Evolutionary conservation across 2,113 vertebrate species (phyloP).

Genomic region (Amazona guildingii): DNA sequence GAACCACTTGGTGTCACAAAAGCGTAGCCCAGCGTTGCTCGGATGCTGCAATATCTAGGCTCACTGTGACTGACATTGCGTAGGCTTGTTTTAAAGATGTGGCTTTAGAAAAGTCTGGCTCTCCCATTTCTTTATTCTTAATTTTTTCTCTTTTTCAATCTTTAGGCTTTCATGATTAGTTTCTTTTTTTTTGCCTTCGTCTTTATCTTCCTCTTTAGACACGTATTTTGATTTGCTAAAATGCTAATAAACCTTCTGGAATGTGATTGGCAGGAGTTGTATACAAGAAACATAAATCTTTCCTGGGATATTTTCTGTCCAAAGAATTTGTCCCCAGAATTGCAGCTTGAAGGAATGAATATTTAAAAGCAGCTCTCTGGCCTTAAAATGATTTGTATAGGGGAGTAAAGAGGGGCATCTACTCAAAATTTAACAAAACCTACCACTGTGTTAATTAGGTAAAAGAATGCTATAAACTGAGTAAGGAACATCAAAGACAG

Average conservation of each 20-base stretch:
- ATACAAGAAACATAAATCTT: not conserved
- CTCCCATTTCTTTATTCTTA: not conserved
- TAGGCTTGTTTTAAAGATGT: not conserved
- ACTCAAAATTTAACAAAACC: not conserved
- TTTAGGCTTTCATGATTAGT: not conserved
- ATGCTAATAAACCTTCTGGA: not conserved
- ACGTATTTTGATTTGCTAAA: not conserved
- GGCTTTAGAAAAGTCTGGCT: not conserved
- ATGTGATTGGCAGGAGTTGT: not conserved
- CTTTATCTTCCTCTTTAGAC: not conserved
- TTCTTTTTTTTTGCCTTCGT: rapidly evolving
- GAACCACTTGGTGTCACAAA: conserved; percentile 34
- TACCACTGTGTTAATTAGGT: not conserved
- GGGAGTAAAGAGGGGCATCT: not conserved
- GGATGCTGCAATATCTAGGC: too few relatives aligned
- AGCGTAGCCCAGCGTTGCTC: not conserved
- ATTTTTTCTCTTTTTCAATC: not conserved
- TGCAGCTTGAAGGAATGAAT: not conserved
- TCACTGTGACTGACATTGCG: not conserved
- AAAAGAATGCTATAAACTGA: not conserved
- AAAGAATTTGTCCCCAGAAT: not conserved
- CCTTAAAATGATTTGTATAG: not conserved
- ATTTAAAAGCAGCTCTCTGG: not conserved
- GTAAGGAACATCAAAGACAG: not conserved
- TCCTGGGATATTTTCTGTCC: not conserved